These are phyloP conservation scores for Dasysyrphus tricinctus DNA, from an alignment of 2,888 invertebrate genomes.

Conservation along the genomic window DNA sequence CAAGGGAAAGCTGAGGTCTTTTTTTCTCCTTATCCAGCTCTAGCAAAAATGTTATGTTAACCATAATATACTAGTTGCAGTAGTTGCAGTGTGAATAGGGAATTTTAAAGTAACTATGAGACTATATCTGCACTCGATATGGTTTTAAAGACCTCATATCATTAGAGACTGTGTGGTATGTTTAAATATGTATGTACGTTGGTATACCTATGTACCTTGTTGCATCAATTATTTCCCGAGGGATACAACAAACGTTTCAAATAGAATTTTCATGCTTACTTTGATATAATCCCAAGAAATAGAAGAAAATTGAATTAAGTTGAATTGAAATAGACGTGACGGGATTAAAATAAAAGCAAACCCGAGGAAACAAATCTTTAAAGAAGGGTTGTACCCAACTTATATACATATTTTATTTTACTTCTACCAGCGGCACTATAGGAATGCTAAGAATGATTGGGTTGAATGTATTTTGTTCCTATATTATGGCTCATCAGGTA, in stretches of 20 bases:
- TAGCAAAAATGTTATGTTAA: neutral
- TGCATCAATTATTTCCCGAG: slow-evolving; percentile 8
- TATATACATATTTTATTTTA: too few relatives aligned
- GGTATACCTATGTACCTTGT: neutral
- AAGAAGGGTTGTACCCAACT: too few relatives aligned
- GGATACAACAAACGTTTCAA: slow-evolving; percentile 2
- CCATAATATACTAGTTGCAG: neutral
- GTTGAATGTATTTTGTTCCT: too few relatives aligned
- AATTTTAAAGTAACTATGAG: slow-evolving; percentile 7
- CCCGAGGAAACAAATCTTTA: neutral
- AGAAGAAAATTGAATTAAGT: slow-evolving; percentile 15
- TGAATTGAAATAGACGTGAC: neutral
- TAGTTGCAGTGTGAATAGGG: neutral
- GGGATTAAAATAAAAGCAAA: neutral
- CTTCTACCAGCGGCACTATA: too few relatives aligned
- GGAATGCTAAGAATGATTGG: too few relatives aligned
- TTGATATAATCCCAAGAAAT: slow-evolving; percentile 19
- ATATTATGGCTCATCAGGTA: too few relatives aligned
- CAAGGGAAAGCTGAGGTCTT: neutral
- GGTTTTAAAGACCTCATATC: neutral
- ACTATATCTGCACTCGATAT: slow-evolving; percentile 19
- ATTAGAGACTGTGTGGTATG: neutral
- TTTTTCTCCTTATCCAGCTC: neutral
- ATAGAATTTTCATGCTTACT: slow-evolving; percentile 24
- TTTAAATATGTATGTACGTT: neutral